phyloP scores from a whole-genome alignment of 2,797 vertebrate species.

The Lithobates pipiens region DNA sequence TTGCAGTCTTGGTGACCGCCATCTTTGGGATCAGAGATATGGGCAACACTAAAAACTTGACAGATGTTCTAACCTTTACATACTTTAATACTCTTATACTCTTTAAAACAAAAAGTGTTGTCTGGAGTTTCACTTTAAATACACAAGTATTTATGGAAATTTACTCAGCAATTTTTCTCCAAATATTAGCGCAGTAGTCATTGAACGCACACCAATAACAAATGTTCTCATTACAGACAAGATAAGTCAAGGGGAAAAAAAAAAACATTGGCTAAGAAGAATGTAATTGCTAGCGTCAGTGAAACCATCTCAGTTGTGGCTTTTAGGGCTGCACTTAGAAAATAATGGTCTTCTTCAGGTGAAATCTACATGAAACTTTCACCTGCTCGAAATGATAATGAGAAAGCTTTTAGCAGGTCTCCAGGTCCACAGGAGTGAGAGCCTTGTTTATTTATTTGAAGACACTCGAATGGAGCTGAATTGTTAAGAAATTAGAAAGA shows the following conservation, averaged over 20 bases:
- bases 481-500: background rate
- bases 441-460: constrained; percentile 2
- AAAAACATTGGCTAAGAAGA: background rate
- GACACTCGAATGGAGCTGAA: background rate
- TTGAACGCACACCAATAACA: background rate
- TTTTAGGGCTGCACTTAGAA: constrained; percentile 24
- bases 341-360: constrained; percentile 34
- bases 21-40: too few relatives aligned
- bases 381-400: constrained; percentile 12
- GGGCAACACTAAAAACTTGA: too few relatives aligned
- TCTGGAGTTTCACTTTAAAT: too few relatives aligned
- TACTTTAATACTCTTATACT: too few relatives aligned
- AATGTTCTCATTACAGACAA: constrained; percentile 17
- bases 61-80: too few relatives aligned
- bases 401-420: constrained; percentile 24
- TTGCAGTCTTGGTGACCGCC: too few relatives aligned
- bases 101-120: too few relatives aligned
- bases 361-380: background rate
- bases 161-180: background rate
- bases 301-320: constrained; percentile 7
- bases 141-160: background rate
- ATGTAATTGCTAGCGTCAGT: constrained; percentile 6
- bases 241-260: background rate
- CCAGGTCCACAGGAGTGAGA: background rate
- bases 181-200: background rate